Evolutionary conservation across 1,140 invertebrate genomes (phyloP), one percentile per base, ranked within the genome.

Genomic region (Hermetia illucens): DNA sequence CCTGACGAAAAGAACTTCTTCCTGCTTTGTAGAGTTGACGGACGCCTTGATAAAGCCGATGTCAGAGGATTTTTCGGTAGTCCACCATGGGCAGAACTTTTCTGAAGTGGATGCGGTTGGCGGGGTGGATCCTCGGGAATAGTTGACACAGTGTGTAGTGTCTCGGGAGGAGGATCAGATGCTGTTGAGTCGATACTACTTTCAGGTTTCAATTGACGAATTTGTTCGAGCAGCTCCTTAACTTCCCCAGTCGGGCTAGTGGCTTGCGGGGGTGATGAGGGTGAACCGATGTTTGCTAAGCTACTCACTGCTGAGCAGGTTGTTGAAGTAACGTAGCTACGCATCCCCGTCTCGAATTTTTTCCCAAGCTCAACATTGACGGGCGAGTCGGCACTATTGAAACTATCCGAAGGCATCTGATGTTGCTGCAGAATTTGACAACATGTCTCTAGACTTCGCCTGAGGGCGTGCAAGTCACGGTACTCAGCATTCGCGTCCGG

Each of bases 191-290:
- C 51, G 20, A 51, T 53, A 29, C 46, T 55, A 15, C 53, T 52
- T 20, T 49, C 53, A 6, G 50, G 51, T 40, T 74, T 73, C 37
- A 78, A 54, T 49, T 76, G 71, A 35, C 76, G 73, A 44, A 78
- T 77, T 61, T 79, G 77, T 44, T 76, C 72, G 49, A 79, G 55
- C 25, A 78, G 55, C 44, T 77, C 74, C 15, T 68, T 65, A 47
- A 77, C 69, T 57, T 77, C 75, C 42, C 72, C 72, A 10, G 80
- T 83, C 2, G 80, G 80, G 49, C 77, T 82, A 6, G 79, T 83
- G 8, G 80, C 79, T 48, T 77, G 70, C 0, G 80, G 80, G 2
- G 80, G 80, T 2, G 81, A 85, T 44, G 76, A 75, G 15, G 73
- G 74, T 21, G 73, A 66, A 3, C 64, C 69, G 13, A 69, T 52